Evolutionary conservation across 1,140 invertebrate species (phyloP), one percentile per base, ranked within the genome.

Genomic region (Caenorhabditis elegans): DNA sequence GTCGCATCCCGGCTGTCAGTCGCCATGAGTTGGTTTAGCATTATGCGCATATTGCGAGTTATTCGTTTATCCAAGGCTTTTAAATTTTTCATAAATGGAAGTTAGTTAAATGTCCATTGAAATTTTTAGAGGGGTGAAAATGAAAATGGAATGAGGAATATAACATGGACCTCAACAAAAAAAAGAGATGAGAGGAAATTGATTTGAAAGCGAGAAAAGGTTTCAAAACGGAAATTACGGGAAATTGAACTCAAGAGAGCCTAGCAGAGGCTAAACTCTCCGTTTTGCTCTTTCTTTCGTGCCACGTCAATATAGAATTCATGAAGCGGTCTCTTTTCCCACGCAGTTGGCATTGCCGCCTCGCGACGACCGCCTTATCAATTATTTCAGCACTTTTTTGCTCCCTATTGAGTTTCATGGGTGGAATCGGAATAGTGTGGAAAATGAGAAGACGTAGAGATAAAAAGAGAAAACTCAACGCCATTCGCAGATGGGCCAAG

Each of bases 141-240:
- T n/a, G n/a, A n/a, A n/a, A 24, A 10, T 34, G 22, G 13, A 19
- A 5, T 22, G 60, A 36, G 11, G 22, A 22, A 34, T 43, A 43
- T 39, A 70, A 24, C 36, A 39, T 39, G 28, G 34, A 22, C 22
- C 43, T 43, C 60, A 22, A 31, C 24, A 60, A 70, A 39, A 39
- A 39, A 17, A 24, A 24, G n/a, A 34, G 60, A 39, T 70, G 60
- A 70, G 17, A 70, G 60, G 60, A 70, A 70, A 70, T 70, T 70
- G 60, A 70, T 70, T 43, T 39, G 60, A 70, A 70, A 70, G 60
- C 60, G 34, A 70, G 60, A 70, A 70, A 55, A 70, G 31, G 60
- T 70, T 70, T 70, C 60, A 70, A 70, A 70, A 70, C 60, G 60
- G 60, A 70, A 70, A 70, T 70, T 70, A 26, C 31, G 60, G 60